Evolutionary conservation across 2,888 invertebrate species (phyloP).

Genomic region (Dryobota labecula): DNA sequence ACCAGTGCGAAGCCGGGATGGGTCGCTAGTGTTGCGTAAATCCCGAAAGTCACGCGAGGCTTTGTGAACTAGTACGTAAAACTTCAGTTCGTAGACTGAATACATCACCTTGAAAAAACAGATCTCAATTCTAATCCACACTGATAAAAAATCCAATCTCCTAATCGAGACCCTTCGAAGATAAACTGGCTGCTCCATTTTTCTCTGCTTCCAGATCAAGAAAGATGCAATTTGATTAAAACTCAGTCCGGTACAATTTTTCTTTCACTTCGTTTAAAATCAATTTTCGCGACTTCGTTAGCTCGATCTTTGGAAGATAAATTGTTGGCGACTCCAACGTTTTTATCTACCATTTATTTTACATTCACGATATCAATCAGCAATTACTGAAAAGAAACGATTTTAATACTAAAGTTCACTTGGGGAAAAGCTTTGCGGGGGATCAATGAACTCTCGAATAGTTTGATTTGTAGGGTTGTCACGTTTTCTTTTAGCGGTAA

Average conservation of each 20-base stretch:
- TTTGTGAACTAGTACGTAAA: too few species aligned
- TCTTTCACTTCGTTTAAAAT: slow-evolving; percentile 75
- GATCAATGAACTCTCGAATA: slow-evolving; percentile 61
- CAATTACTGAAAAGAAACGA: slow-evolving; percentile 64
- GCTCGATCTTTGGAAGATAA: slow-evolving; percentile 79
- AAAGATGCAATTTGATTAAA: slow-evolving; percentile 67
- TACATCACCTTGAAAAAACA: slow-evolving; percentile 19
- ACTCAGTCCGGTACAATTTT: slow-evolving; percentile 59
- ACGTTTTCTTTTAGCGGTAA: slow-evolving; percentile 51
- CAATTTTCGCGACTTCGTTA: slow-evolving; percentile 81
- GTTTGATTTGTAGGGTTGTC: slow-evolving; percentile 55
- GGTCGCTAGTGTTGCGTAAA: too few species aligned
- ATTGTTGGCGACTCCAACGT: slow-evolving; percentile 71
- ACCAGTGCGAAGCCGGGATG: too few species aligned
- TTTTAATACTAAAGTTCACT: slow-evolving; percentile 35
- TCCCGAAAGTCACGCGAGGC: background rate
- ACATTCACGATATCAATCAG: slow-evolving; percentile 74
- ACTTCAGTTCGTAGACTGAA: background rate
- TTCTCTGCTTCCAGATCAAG: slow-evolving; percentile 51
- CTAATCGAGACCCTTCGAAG: slow-evolving; percentile 50
- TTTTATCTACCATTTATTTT: slow-evolving; percentile 77
- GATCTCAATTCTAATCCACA: slow-evolving; percentile 24
- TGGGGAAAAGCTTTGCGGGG: slow-evolving; percentile 19
- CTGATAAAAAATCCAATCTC: slow-evolving; percentile 51
- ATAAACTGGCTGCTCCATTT: slow-evolving; percentile 52